Evolutionary conservation across 1,140 invertebrate genomes (phyloP), one percentile per base, ranked within the genome.

Genomic region (Chelonus insularis): DNA sequence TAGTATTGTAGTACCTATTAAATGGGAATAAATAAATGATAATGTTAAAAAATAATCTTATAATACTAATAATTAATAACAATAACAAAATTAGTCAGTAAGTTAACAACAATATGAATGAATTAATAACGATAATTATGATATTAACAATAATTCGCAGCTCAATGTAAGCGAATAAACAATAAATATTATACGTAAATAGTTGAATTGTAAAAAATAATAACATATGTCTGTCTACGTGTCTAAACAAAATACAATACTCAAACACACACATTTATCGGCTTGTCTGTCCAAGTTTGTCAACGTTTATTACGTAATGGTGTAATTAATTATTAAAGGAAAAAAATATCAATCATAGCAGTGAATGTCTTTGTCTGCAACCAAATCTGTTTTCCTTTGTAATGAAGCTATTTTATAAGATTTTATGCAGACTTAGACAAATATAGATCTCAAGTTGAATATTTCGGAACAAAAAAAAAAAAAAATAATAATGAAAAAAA

Each of bases 161-260:
- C 50, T 36, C n/a, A 36, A 23, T 36, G 32, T 29, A n/a, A n/a
- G 50, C 50, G 18, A 32, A 52, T 52, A 52, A 52, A 52, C 50
- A 52, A 52, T 52, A 52, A 52, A 52, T 52, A 52, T 34, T 34
- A 52, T 36, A 52, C 50, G 32, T 52, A 52, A 52, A 52, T 52
- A 52, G 0, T 25, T 52, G 25, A 39, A 32, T 18, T 43, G 14
- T 54, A 60, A 52, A 21, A 6, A 39, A 32, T 54, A 12, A 37
- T 20, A 60, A 18, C 7, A 57, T 58, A 45, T 54, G 12, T 43
- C 12, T 54, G 20, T 41, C 37, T 43, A 45, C 43, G 25, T 54
- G 39, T 45, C 6, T 57, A 57, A 12, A 7, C 16, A 21, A 50
- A 59, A 21, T 14, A 59, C 18, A n/a, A 34, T 20, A 1, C 14